Conservation (phyloP, 2,113 vertebrate genomes). For the Xenopus borealis region DNA sequence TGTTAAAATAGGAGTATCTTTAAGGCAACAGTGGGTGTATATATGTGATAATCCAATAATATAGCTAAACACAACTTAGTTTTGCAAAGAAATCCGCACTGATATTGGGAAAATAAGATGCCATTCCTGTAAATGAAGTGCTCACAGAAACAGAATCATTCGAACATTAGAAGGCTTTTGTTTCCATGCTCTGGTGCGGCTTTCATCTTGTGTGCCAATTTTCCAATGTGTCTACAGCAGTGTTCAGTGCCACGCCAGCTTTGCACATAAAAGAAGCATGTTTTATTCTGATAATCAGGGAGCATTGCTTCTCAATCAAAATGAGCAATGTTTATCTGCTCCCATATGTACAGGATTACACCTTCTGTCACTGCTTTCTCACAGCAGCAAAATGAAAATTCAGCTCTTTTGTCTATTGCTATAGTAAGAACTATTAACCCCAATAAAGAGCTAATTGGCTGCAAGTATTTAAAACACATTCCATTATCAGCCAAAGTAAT, state of each 20-base stretch:
- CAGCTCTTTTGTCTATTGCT: constrained; percentile 21
- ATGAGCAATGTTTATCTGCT: constrained; percentile 30
- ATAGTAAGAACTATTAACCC: constrained; percentile 22
- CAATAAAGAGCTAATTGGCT: constrained; percentile 11
- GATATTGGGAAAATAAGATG: too few species aligned
- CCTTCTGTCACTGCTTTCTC: constrained; percentile 10
- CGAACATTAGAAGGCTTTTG: too few species aligned
- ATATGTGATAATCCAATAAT: too few species aligned
- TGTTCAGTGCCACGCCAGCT: constrained; percentile 5
- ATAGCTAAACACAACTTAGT: too few species aligned
- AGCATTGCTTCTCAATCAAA: constrained; percentile 34
- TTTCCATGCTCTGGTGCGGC: neutral
- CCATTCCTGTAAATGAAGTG: too few species aligned
- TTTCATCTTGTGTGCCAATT: neutral
- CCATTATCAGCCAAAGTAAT: constrained; percentile 9
- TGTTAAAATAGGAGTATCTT: too few species aligned
- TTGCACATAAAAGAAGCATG: constrained; percentile 27
- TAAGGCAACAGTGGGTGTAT: too few species aligned
- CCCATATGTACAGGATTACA: constrained; percentile 26
- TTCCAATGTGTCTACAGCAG: neutral
- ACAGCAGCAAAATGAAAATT: constrained; percentile 20
- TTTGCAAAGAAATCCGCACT: too few species aligned
- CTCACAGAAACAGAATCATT: too few species aligned
- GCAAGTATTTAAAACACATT: constrained; percentile 14
- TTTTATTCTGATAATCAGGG: constrained; percentile 27